Percentiles rank a stretch among this genome's conserved stretches.
Conservation (phyloP, 2,113 vertebrate species). For the Riparia riparia region DNA sequence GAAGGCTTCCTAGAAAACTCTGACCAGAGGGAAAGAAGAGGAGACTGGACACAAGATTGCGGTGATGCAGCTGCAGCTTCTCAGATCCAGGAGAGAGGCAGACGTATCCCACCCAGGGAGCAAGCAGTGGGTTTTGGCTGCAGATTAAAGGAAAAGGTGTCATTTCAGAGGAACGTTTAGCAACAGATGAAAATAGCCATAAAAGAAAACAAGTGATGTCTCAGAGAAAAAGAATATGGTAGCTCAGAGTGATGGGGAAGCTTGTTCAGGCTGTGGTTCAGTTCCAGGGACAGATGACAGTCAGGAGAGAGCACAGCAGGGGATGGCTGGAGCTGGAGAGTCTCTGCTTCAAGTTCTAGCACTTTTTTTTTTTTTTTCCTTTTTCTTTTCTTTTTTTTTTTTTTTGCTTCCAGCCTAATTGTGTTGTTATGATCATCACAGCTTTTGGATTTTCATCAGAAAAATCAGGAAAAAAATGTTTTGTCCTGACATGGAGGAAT, state of each 20-base stretch:
- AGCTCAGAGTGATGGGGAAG: background rate
- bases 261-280: background rate
- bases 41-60: fast-evolving
- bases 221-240: background rate
- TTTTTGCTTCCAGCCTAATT: background rate
- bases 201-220: conserved; percentile 45
- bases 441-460: background rate
- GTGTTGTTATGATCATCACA: background rate
- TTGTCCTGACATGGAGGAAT: background rate
- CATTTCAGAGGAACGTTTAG: conserved; percentile 41
- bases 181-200: conserved; percentile 8
- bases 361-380: background rate
- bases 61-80: conserved; percentile 14
- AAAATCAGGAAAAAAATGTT: background rate
- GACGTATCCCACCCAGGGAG: background rate
- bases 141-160: conserved; percentile 32
- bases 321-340: background rate
- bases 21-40: background rate
- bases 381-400: no score
- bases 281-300: background rate
- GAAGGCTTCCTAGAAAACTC: background rate
- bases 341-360: background rate
- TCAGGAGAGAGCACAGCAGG: background rate
- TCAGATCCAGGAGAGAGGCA: background rate
- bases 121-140: background rate